Base-by-base conservation (phyloP, 2,797 vertebrate species). In the Agapornis canus region DNA sequence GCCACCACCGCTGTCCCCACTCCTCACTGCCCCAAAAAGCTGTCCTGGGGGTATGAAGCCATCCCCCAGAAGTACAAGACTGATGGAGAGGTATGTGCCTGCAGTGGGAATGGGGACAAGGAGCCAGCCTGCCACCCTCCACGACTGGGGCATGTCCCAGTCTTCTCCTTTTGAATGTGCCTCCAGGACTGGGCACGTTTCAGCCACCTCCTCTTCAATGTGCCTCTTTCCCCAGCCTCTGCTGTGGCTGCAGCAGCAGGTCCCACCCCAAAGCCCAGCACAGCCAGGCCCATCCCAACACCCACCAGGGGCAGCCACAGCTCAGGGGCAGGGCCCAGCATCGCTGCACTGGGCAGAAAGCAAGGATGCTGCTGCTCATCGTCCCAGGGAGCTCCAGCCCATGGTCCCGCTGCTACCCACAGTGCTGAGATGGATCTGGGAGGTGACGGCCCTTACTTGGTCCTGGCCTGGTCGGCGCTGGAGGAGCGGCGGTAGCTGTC, bases 391-490 rank as follows among this genome's bases (percentile, higher is more conserved):
- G 17, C 70, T 57, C 61, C 56, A 42, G 47, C 73, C 37, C 43
- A 1, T 0, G 4, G 19, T 23, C 66, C 66, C 0, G 0, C 48
- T 60, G 54, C 48, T 51, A 7, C 71, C 71, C 3, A 2, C 22
- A 1, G 52, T 6, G 48, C 40, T 56, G 54, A 42, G 54, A 45
- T 0, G 1, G 59, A n/a, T 26, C 70, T 1, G 1, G 76, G 52
- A 49, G 31, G 66, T 0, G 23, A n/a, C 51, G 47, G 29, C 82
- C 72, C 98, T 98, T 98, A 98, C 98, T 98, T 97, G 93, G 98
- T 97, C 96, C 97, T 98, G 97, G 99, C 98, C 97, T 99, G 99
- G 98, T 99, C 99, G 95, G 99, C 99, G 85, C 99, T 99, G 98
- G 99, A 98, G 60, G 99, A 99, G 57, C 99, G 99, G 82, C 98